Conservation (phyloP, 2,888 invertebrate species). For the Deilephila porcellus region DNA sequence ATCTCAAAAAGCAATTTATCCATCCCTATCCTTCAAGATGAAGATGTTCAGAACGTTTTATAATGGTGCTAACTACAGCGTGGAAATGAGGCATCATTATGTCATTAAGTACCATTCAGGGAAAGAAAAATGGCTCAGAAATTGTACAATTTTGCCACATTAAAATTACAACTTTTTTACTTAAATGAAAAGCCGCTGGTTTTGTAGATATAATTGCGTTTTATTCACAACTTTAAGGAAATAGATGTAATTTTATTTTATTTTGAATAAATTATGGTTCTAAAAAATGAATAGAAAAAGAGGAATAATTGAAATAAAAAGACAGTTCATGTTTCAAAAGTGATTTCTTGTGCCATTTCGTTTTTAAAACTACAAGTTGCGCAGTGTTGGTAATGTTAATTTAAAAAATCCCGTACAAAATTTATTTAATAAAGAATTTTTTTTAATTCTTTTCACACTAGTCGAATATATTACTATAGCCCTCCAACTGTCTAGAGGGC, state of each 20-base stretch:
- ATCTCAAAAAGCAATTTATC: background rate
- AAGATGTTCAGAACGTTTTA: background rate
- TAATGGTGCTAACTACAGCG: background rate
- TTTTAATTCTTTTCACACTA: too few species aligned
- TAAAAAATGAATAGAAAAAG: too few species aligned
- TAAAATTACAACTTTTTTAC: background rate
- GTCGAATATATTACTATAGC: too few species aligned
- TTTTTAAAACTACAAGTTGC: too few species aligned
- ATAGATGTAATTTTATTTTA: background rate
- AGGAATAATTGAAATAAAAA: too few species aligned
- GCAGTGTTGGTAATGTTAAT: too few species aligned
- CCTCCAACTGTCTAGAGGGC: too few species aligned
- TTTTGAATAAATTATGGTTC: too few species aligned
- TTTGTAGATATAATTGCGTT: background rate
- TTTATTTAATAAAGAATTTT: too few species aligned
- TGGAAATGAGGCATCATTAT: background rate
- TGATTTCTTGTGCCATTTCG: too few species aligned
- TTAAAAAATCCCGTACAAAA: too few species aligned
- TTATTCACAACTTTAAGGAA: background rate
- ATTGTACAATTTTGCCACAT: constrained; percentile 18
- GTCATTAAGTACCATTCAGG: background rate
- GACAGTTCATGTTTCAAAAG: too few species aligned
- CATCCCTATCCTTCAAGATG: background rate
- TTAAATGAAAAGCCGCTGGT: background rate
- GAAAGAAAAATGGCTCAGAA: background rate